Evolutionary conservation across 2,888 invertebrate species (phyloP).

Genomic region (Sarcophaga subvicina): DNA sequence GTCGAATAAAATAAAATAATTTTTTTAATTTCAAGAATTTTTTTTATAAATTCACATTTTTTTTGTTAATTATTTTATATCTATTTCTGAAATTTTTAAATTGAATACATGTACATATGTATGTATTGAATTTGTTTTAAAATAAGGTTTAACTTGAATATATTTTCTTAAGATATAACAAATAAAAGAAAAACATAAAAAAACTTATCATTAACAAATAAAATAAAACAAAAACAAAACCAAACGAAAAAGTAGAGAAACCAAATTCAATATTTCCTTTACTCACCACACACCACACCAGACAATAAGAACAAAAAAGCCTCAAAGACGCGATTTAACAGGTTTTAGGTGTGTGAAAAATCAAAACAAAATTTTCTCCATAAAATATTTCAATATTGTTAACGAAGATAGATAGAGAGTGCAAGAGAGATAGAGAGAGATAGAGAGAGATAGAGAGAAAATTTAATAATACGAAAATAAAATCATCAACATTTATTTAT

Average conservation of each 20-base stretch:
- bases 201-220: background rate
- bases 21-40: too few relatives aligned
- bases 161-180: too few relatives aligned
- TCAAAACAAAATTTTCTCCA: background rate
- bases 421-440: background rate
- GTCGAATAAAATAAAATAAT: too few relatives aligned
- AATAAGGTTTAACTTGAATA: too few relatives aligned
- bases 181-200: background rate
- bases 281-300: background rate
- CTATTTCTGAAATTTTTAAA: too few relatives aligned
- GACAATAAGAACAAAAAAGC: slow-evolving; percentile 39
- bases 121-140: too few relatives aligned
- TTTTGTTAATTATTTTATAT: too few relatives aligned
- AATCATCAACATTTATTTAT: slow-evolving; percentile 59
- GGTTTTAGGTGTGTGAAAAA: slow-evolving; percentile 23
- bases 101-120: too few relatives aligned
- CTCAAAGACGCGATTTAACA: slow-evolving; percentile 41
- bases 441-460: background rate
- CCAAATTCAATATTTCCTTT: background rate
- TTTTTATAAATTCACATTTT: too few relatives aligned
- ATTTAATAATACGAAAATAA: slow-evolving; percentile 54
- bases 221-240: slow-evolving; percentile 3
- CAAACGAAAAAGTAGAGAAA: background rate
- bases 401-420: too few relatives aligned
- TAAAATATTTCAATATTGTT: background rate